Percentiles rank a stretch among this genome's conserved stretches.
These are phyloP conservation scores for Octodon degus DNA, from an alignment of 2,113 vertebrate genomes.

Conservation along the genomic window DNA sequence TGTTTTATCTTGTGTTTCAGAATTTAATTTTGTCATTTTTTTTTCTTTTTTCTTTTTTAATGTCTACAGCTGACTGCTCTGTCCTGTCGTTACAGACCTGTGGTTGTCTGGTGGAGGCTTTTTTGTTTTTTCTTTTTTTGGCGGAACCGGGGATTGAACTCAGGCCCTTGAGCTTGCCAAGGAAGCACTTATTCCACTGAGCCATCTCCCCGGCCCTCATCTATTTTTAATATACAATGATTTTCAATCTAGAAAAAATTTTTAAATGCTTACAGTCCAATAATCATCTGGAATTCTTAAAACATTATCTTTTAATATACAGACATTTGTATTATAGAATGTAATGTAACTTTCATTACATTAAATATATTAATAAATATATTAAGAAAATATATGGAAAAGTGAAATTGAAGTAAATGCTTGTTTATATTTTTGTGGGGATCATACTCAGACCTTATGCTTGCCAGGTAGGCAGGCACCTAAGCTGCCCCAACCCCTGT, in stretches of 20 bases:
- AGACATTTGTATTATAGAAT: constrained; percentile 19
- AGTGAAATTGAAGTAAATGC: constrained; percentile 42
- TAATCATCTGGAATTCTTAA: constrained; percentile 1
- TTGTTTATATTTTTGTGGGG: constrained; percentile 36
- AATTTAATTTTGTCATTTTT: constrained; percentile 12
- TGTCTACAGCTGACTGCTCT: no score
- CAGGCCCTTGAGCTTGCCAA: no score
- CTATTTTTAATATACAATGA: constrained; percentile 26
- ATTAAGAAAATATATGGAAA: neutral
- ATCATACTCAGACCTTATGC: neutral
- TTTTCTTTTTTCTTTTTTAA: no score
- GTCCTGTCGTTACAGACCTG: no score
- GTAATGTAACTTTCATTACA: neutral
- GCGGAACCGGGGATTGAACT: no score
- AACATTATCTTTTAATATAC: constrained; percentile 1
- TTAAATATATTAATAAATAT: neutral
- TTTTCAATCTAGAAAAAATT: constrained; percentile 29
- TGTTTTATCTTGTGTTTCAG: neutral
- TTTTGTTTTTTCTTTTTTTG: no score
- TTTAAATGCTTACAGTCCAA: neutral
- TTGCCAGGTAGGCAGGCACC: no score
- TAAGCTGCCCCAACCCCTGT: neutral
- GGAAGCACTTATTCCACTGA: no score
- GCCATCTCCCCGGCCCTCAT: neutral
- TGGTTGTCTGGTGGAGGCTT: no score